Evolutionary conservation across 1,140 invertebrate species (phyloP).

Genomic region (Halictus rubicundus): DNA sequence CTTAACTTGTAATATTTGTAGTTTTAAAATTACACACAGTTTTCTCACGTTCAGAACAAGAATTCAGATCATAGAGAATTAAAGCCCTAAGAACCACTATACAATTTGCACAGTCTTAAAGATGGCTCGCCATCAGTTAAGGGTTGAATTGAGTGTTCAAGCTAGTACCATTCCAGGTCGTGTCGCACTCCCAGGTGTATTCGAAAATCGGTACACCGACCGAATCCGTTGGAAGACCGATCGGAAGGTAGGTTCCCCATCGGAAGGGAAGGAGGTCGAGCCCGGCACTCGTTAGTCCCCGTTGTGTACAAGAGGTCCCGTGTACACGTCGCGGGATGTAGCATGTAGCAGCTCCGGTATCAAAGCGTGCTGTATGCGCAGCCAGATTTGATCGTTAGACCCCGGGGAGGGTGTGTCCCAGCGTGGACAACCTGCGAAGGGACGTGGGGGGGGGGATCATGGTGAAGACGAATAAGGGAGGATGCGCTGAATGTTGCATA

Average conservation of each 20-base stretch:
- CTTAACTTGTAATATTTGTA: too few species aligned
- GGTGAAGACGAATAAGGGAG: slow-evolving; percentile 13
- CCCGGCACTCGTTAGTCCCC: slow-evolving; percentile 13
- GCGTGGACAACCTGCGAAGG: background rate
- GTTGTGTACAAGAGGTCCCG: background rate
- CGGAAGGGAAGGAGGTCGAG: background rate
- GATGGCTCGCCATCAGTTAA: too few species aligned
- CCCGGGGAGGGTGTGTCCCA: background rate
- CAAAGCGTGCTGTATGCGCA: slow-evolving; percentile 22
- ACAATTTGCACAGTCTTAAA: too few species aligned
- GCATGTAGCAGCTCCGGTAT: slow-evolving; percentile 7
- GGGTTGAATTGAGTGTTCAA: too few species aligned
- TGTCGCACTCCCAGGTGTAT: too few species aligned
- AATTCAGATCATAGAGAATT: too few species aligned
- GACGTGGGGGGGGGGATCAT: background rate
- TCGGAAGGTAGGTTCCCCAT: background rate
- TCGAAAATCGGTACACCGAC: background rate
- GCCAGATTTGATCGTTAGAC: slow-evolving; percentile 26
- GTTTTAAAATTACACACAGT: too few species aligned
- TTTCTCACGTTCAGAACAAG: too few species aligned
- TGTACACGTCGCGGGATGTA: slow-evolving; percentile 3
- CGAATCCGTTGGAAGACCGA: background rate
- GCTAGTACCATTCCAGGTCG: too few species aligned
- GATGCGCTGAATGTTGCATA: too few species aligned
- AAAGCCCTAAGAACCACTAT: too few species aligned